Evolutionary conservation across 2,113 vertebrate species (phyloP), one percentile per base, ranked within the genome.

Genomic region (Pseudonaja textilis): DNA sequence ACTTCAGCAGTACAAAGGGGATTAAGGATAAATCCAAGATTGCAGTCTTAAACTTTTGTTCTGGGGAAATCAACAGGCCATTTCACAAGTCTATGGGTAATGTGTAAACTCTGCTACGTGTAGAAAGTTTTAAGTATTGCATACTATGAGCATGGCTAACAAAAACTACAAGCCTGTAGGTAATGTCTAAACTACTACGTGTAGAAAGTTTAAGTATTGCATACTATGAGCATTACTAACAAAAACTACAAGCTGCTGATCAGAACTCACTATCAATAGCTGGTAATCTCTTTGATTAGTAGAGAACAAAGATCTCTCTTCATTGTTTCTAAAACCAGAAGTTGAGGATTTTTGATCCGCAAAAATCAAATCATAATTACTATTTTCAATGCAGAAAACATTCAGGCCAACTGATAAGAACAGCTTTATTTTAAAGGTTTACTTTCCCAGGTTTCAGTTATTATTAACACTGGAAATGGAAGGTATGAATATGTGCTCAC

Each of bases 171-270:
- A 55, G 23, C 25, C 23, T n/a, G 64, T 54, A 54, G 52, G 22
- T 91, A 91, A 91, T 91, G 23, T 45, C 50, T 91, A 91, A 91
- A 85, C 69, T 45, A 69, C 90, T 89, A 89, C 34, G 22, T 42
- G 56, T 61, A 89, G 54, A 81, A 81, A 54, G 29, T 25, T 91
- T 91, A 91, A 85, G 81, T 85, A 85, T 91, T 91, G 16, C 69
- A 74, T 74, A 89, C 7, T 47, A 61, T 45, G 88, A 57, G 55
- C 56, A 26, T 26, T 61, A 14, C 39, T 26, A 20, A 89, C 22
- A 64, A 47, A 61, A 61, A 89, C 69, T 59, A 26, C 20, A 89
- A 39, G 23, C 23, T 89, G 22, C 20, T 23, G 5, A 89, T 25
- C 42, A 26, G 34, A 57, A 89, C 14, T 23, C 11, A 56, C 54